Evolutionary conservation across 2,888 invertebrate species (phyloP), one percentile per base, ranked within the genome.

Genomic region (Chaetogeoica ovagalla): DNA sequence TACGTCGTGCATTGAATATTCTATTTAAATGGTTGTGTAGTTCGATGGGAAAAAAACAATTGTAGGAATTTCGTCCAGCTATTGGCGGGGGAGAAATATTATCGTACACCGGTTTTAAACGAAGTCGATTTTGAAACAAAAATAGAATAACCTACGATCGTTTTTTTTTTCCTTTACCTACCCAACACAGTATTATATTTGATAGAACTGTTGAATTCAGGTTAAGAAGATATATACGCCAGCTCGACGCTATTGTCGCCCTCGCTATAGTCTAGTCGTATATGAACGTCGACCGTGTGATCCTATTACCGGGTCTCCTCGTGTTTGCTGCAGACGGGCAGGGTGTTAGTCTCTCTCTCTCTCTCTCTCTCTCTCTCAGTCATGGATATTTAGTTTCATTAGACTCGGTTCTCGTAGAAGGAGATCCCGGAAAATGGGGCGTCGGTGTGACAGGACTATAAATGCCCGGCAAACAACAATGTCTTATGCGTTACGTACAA

Each of bases 331-430:
- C 48, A 43, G 9, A 52, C 68, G 30, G 19, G 30, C n/a, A n/a
- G 4, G 30, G 73, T 52, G 52, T 63, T 52, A 52, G 23, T 15
- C n/a, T 48, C 7, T 30, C 23, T 62, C 23, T 17, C 21, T 72
- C 15, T 19, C 9, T n/a, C 2, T 48, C 39, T 7, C 39, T 23
- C 17, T 59, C 11, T 39, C 66, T 74, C n/a, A 55, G 55, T 65
- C 9, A 13, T 23, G 75, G 48, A 52, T 76, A 68, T 76, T 76
- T 76, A 76, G 76, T 68, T 76, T 76, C 76, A 68, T 76, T 76
- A 68, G 59, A 30, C 71, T 72, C 13, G 19, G 48, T 68, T 66
- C n/a, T 23, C 68, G 48, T 7, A n/a, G 30, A 30, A 30, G 13
- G 17, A 62, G 30, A 52, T 7, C 19, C 19, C 39, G 37, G 39